Percentiles rank a stretch among this genome's conserved stretches.
phyloP scores from a whole-genome alignment of 2,797 vertebrate species.

The Cuculus canorus region DNA sequence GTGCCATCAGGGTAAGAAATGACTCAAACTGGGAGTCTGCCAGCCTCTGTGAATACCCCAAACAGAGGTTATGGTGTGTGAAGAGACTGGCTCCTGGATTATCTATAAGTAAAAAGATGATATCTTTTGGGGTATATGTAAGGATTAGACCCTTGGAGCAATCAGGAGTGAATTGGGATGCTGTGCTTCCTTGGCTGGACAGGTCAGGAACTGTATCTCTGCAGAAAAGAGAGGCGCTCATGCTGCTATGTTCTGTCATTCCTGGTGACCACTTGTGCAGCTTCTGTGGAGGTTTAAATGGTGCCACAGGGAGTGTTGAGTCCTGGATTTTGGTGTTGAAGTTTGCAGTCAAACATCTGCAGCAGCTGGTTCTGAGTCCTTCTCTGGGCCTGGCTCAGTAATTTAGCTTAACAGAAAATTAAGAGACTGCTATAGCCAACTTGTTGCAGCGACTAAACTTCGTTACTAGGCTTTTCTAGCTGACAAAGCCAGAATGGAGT shows the following conservation, averaged over 20 bases:
- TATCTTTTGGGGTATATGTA: neutral
- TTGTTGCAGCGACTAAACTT: neutral
- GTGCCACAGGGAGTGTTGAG: rapidly evolving
- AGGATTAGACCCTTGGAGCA: neutral
- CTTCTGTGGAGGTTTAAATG: neutral
- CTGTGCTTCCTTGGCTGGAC: neutral
- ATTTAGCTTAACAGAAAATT: neutral
- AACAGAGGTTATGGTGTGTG: neutral
- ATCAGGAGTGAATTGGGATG: neutral
- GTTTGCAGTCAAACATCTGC: neutral
- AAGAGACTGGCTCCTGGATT: neutral
- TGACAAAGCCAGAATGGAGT: neutral
- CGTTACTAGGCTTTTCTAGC: neutral
- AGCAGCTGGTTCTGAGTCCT: neutral
- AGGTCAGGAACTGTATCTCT: neutral
- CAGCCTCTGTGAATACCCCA: neutral
- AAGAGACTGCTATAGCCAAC: neutral
- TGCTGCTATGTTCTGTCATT: neutral
- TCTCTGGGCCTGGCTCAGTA: neutral
- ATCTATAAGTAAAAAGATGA: neutral
- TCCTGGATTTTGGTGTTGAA: neutral
- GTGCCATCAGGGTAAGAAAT: neutral
- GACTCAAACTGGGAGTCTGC: neutral
- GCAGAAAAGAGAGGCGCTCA: neutral
- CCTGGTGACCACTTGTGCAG: neutral